Percentiles rank a stretch among this genome's conserved stretches.
Evolutionary conservation across 1,140 invertebrate species (phyloP).

Genomic region (Lepidotrigona ventralis): DNA sequence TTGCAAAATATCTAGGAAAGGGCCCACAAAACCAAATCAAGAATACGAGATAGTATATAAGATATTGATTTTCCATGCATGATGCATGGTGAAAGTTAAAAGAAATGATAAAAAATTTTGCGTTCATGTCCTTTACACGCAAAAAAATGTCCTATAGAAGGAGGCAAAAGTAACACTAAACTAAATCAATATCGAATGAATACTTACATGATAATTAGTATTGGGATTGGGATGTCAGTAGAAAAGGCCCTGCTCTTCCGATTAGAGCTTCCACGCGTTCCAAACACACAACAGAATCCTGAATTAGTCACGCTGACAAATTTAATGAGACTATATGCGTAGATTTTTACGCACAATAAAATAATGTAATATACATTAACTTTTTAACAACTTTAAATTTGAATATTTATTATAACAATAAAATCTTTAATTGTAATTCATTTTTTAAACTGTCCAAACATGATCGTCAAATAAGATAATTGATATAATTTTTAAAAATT

Average conservation of each 20-base stretch:
- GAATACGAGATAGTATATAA: slow-evolving; percentile 32
- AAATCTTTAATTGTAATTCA: background rate
- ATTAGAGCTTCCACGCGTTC: slow-evolving; percentile 79
- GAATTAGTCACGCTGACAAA: slow-evolving; percentile 78
- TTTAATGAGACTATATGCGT: slow-evolving; percentile 56
- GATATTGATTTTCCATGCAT: slow-evolving; percentile 55
- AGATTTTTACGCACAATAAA: slow-evolving; percentile 47
- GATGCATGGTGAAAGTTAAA: slow-evolving; percentile 29
- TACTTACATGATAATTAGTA: slow-evolving; percentile 80
- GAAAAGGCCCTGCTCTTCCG: slow-evolving; percentile 78
- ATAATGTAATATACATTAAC: slow-evolving; percentile 15
- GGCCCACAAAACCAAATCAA: slow-evolving; percentile 53
- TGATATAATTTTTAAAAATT: background rate
- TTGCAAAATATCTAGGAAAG: slow-evolving; percentile 10
- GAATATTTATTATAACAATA: no score
- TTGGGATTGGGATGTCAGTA: slow-evolving; percentile 79
- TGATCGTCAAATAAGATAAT: background rate
- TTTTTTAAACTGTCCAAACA: background rate
- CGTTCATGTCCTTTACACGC: slow-evolving; percentile 24
- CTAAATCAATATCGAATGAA: slow-evolving; percentile 75
- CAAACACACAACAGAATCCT: slow-evolving; percentile 79
- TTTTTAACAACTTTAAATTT: background rate
- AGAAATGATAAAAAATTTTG: slow-evolving; percentile 28
- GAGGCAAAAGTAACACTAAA: slow-evolving; percentile 72
- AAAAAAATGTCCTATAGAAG: slow-evolving; percentile 45